Base-by-base conservation (phyloP, 2,113 vertebrate species). In the Grammomys surdaster region DNA sequence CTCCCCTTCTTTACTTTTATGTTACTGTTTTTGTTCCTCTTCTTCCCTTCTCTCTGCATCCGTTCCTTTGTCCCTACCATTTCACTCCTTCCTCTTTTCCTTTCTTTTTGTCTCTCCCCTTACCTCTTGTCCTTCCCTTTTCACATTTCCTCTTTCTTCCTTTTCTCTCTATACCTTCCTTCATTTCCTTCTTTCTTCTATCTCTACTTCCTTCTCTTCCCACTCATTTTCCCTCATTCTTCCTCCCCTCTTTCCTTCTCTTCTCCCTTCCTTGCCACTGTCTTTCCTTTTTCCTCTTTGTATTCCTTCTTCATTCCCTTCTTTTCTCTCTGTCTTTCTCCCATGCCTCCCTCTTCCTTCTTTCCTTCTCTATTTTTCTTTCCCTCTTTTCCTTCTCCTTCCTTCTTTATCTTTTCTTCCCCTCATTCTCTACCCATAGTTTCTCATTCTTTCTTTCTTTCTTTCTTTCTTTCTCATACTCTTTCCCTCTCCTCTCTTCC, bases 181-280 rank as follows among this genome's bases (percentile, higher is more conserved):
- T 48, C 4, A 16, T 31, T 4, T 19, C 16, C 4, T 14, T 31
- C 10, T 4, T 8, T 7, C 26, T 8, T 48, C 24, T 31, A 0
- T 2, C 26, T 1, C 16, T 77, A 10, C 24, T 10, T n/a, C 20
- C 1, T 4, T 40, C 7, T 13, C 36, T 72, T 54, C 31, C 60
- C 60, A 24, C 2, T 2, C 26, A 8, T 48, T 40, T 9, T 73
- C 40, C 70, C 7, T 76, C 5, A 9, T 8, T 48, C 28, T 48
- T 17, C 28, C 2, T 40, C 43, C 4, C 7, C 2, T 16, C 7
- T 14, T 51, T 51, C 7, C 28, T 19, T 28, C 1, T 3, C 40
- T 3, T 10, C 4, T 26, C 24, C 11, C 13, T 7, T 31, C 24
- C 26, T 26, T 7, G 1, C 17, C 2, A 5, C 22, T 75, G 33